Percentiles rank a stretch among this genome's conserved stretches.
phyloP scores from a whole-genome alignment of 2,113 vertebrate species.

The Lontra canadensis region DNA sequence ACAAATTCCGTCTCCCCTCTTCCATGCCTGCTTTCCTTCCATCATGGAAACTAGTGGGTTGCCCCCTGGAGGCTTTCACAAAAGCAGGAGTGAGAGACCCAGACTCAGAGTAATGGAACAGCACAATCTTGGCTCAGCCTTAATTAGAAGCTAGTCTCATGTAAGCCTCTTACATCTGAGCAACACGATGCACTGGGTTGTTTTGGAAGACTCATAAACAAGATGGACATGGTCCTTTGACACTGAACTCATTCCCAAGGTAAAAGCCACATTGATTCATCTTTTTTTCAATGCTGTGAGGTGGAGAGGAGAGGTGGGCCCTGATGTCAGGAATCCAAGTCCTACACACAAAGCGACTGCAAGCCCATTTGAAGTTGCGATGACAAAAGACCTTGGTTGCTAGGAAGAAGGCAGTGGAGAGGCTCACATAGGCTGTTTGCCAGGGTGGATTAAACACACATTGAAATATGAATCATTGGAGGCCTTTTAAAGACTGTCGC shows the following conservation, averaged over 20 bases:
- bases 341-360: not conserved
- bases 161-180: not conserved
- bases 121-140: not conserved
- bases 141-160: not conserved
- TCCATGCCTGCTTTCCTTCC: not conserved
- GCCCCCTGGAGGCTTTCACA: not conserved
- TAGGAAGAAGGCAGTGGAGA: constrained; percentile 78
- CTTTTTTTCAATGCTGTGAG: not conserved
- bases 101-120: not conserved
- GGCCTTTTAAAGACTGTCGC: constrained; percentile 52
- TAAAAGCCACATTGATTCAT: not conserved
- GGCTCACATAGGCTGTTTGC: constrained; percentile 56
- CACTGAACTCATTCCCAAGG: not conserved
- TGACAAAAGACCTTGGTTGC: constrained; percentile 81
- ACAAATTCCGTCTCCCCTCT: fast-evolving
- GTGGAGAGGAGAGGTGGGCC: not conserved
- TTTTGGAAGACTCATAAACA: not conserved
- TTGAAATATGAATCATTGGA: constrained; percentile 53
- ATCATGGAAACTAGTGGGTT: not conserved
- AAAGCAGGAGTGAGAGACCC: not conserved
- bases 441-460: constrained; percentile 58
- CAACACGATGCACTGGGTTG: not conserved
- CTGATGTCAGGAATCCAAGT: not conserved
- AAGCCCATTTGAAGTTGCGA: constrained; percentile 40
- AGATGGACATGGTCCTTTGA: not conserved